Base-by-base conservation (phyloP, 2,888 invertebrate genomes). In the Papilio gigon region DNA sequence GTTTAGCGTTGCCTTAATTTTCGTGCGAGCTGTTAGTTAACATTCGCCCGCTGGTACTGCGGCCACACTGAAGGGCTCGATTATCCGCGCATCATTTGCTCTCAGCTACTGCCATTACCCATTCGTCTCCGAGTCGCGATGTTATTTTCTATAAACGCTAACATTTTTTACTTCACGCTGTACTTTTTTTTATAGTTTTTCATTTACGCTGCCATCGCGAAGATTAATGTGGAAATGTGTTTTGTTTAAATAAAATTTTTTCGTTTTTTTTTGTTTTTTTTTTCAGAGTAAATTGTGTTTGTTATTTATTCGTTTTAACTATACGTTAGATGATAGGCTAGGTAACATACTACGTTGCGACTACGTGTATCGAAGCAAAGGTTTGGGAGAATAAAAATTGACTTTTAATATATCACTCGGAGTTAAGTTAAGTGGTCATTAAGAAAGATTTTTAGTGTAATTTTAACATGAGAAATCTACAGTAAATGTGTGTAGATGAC, bases 91-190 rank as follows among this genome's bases (percentile, higher is more conserved):
- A 53, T 60, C 69, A 69, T 69, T 65, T 65, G 50, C 60, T 53
- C 61, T 30, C 61, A 42, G 14, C 69, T 69, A 53, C 69, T 35
- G 69, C 69, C 14, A 69, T 69, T 69, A 69, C 65, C 53, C 60
- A 69, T 69, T 69, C 69, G 69, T 69, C 35, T 65, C 65, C 25
- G 50, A 60, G 40, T 53, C 61, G 69, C 60, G 69, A 69, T 69
- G 69, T 61, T 65, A 69, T 69, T 69, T 69, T 65, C 69, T 65
- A 65, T 65, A 69, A 69, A 60, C 69, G 65, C 47, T n/a, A 37
- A 30, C 35, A 63, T 62, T 65, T 61, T 44, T 60, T 68, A 59
- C 40, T 69, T 61, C 58, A 59, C 64, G 60, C 50, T 27, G 60
- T 60, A 69, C 61, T 65, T 65, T 65, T 65, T 44, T 59, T 40